phyloP scores from a whole-genome alignment of 1,140 invertebrate genomes.

The Bombus huntii region DNA sequence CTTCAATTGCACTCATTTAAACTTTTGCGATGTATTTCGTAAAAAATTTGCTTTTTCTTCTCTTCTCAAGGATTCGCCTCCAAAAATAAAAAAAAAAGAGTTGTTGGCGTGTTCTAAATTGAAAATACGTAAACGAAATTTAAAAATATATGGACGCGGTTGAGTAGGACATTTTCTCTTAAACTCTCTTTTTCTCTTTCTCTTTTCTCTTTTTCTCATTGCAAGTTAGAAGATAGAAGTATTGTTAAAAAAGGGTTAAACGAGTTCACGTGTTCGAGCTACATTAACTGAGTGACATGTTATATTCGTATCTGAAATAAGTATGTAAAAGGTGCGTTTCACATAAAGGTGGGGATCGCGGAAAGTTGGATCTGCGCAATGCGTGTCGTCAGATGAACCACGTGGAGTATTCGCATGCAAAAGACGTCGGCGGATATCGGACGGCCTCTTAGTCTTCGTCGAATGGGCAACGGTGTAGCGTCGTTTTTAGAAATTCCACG shows the following conservation, averaged over 20 bases:
- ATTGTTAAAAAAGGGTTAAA: not conserved
- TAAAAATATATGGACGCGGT: not conserved
- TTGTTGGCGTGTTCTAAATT: not conserved
- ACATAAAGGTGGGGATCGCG: slow-evolving; percentile 63
- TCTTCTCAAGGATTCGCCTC: not conserved
- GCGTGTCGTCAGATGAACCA: slow-evolving; percentile 74
- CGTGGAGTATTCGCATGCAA: slow-evolving; percentile 79
- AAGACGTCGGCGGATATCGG: slow-evolving; percentile 66
- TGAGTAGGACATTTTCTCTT: not conserved
- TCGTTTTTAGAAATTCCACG: slow-evolving; percentile 53
- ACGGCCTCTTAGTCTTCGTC: slow-evolving; percentile 58
- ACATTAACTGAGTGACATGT: not conserved
- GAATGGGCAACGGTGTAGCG: slow-evolving; percentile 58
- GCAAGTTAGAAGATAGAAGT: not conserved
- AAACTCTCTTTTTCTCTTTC: not conserved
- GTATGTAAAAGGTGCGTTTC: slow-evolving; percentile 67
- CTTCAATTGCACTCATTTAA: not conserved
- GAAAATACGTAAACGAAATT: too few species aligned
- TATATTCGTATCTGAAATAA: slow-evolving; percentile 27
- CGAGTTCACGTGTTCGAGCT: not conserved
- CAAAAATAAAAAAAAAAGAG: not conserved
- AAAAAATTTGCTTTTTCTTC: too few species aligned
- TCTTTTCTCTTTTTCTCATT: not conserved
- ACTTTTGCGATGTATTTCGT: not conserved
- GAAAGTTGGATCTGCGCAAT: slow-evolving; percentile 76